Percentiles rank a stretch among this genome's conserved stretches.
Evolutionary conservation across 2,888 invertebrate species (phyloP).

Genomic region (Anthophora plumipes): DNA sequence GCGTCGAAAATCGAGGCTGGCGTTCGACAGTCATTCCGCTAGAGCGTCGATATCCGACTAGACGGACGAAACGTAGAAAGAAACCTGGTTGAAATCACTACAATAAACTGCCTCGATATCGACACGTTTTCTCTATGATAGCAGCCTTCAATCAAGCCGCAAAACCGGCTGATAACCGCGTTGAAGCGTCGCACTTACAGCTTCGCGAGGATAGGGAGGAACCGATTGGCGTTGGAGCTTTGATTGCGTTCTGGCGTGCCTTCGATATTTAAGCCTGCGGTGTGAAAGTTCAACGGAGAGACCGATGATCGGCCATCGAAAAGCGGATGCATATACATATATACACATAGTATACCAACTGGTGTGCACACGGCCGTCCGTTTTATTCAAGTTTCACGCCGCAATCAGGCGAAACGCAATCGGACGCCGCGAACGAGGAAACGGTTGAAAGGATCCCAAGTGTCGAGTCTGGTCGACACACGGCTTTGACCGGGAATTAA

Average conservation of each 20-base stretch:
- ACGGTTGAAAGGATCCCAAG: constrained; percentile 39
- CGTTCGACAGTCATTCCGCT: background rate
- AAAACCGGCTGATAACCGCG: constrained; percentile 26
- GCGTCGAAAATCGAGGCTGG: background rate
- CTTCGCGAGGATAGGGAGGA: background rate
- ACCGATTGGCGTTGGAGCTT: constrained; percentile 26
- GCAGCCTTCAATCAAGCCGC: constrained; percentile 35
- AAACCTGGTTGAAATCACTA: constrained; percentile 6
- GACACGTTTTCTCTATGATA: constrained; percentile 8
- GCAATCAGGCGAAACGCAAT: constrained; percentile 31
- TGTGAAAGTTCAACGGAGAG: constrained; percentile 37
- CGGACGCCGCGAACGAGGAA: constrained; percentile 16
- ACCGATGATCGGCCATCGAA: constrained; percentile 20
- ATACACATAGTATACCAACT: background rate
- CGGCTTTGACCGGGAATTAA: constrained; percentile 38
- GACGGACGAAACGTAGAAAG: background rate
- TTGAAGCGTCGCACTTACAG: constrained; percentile 38
- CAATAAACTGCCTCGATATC: constrained; percentile 28
- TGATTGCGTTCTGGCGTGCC: constrained; percentile 36
- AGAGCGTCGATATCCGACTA: background rate
- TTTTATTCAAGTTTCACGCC: constrained; percentile 34
- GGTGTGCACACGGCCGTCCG: background rate
- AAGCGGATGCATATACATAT: constrained; percentile 6
- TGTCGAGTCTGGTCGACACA: constrained; percentile 5
- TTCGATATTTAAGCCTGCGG: constrained; percentile 45